These are phyloP conservation scores for Margarornis squamiger DNA, from an alignment of 2,797 vertebrate genomes.

Conservation along the genomic window DNA sequence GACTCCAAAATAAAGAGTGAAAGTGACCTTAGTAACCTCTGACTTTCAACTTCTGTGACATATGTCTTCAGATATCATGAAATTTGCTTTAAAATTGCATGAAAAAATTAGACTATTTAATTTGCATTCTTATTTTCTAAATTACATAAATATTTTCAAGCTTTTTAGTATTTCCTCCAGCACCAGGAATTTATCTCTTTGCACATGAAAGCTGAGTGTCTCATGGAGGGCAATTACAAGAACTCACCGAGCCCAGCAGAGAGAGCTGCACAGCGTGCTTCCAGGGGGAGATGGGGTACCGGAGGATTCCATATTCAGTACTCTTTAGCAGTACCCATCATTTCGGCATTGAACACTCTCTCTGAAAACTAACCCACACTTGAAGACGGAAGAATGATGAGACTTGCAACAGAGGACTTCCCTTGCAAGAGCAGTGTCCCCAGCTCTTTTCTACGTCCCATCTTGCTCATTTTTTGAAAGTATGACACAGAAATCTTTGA, in stretches of 20 bases:
- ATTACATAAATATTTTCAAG: not conserved
- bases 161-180: not conserved
- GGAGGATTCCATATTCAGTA: fast-evolving
- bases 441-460: not conserved
- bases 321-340: not conserved
- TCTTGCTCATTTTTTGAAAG: not conserved
- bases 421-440: not conserved
- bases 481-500: not conserved
- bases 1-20: not conserved
- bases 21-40: not conserved
- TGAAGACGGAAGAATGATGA: not conserved
- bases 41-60: not conserved
- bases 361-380: not conserved
- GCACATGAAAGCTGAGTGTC: not conserved
- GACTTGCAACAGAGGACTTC: not conserved
- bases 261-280: not conserved
- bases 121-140: not conserved
- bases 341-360: not conserved
- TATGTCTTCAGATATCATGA: not conserved
- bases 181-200: not conserved
- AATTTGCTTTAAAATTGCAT: not conserved
- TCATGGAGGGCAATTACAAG: not conserved
- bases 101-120: not conserved
- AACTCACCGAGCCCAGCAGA: not conserved
- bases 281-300: not conserved